Evolutionary conservation across 2,797 vertebrate genomes (phyloP), one percentile per base, ranked within the genome.

Genomic region (Muscicapa comitata): DNA sequence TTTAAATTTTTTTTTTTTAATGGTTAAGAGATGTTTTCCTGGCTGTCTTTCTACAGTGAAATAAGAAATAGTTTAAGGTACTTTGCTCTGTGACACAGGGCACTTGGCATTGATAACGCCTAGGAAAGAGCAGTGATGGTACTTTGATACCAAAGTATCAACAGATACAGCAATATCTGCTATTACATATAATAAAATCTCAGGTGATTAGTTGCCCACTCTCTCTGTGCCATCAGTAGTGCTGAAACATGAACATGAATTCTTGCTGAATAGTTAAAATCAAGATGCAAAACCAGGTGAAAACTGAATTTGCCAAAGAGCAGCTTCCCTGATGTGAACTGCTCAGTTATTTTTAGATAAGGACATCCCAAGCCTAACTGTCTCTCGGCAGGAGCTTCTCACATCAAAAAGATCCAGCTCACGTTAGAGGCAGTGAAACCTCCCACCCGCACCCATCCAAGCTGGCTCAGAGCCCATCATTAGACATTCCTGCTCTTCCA

Each of bases 391-490:
- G 91, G 93, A 86, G 75, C 78, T 91, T 96, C 62, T 74, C 71
- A 93, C 77, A 94, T 91, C 86, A 94, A 86, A 93, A 11, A 5
- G 74, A 79, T 85, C 29, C 67, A 85, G 43, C 17, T 68, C 37
- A n/a, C n/a, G 43, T 89, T 81, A 87, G 80, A 94, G 73, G 79
- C 87, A 95, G 40, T 10, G 72, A 90, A 96, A 86, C 58, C 88
- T 95, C 88, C 82, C 62, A 83, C 90, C 53, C 94, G 43, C 58
- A 81, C 17, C 79, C 42, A 62, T 94, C 50, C 42, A 62, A 57
- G 37, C 45, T 96, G 94, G 94, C 91, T 94, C 45, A 7, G 38
- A 67, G 66, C 92, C 90, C 87, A 59, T n/a, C 2, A 5, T 70
- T 58, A 96, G 70, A 66, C 42, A 42, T 91, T 85, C 65, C 76